phyloP scores from a whole-genome alignment of 2,797 vertebrate species.

The Amazonetta brasiliensis region DNA sequence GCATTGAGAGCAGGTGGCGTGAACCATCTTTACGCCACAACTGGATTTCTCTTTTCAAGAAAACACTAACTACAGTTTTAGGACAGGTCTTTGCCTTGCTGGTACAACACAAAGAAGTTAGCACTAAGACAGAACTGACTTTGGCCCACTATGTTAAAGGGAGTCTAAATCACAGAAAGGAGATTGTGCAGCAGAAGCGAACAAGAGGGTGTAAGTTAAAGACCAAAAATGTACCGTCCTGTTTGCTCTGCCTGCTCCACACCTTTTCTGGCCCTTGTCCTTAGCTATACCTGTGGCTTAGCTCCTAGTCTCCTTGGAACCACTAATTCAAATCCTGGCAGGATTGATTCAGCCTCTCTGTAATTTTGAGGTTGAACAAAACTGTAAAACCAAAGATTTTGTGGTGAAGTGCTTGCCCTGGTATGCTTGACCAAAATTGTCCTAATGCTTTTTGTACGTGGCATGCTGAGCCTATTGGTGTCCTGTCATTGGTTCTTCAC shows the following conservation, averaged over 20 bases:
- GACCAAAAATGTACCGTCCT: slow-evolving; percentile 16
- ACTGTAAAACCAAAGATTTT: background rate
- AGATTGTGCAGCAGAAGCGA: slow-evolving; percentile 10
- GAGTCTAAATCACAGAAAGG: background rate
- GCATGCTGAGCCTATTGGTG: background rate
- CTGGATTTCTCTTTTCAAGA: background rate
- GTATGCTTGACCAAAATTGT: background rate
- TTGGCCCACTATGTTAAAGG: background rate
- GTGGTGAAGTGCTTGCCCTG: background rate
- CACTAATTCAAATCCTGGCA: slow-evolving; percentile 13
- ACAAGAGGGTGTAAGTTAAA: background rate
- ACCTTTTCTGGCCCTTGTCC: slow-evolving; percentile 18
- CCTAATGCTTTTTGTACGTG: background rate
- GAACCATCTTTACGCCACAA: background rate
- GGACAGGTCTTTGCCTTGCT: background rate
- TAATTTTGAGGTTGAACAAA: slow-evolving; percentile 23
- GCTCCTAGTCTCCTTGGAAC: slow-evolving; percentile 13
- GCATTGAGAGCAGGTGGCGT: background rate
- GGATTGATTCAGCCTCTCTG: slow-evolving; percentile 11
- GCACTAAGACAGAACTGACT: background rate
- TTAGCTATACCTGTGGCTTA: background rate
- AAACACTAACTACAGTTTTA: background rate
- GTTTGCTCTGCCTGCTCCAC: slow-evolving; percentile 49
- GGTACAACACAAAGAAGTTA: background rate
- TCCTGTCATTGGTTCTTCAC: background rate